Base-by-base conservation (phyloP, 1,140 invertebrate species). In the Dendroctonus ponderosae region DNA sequence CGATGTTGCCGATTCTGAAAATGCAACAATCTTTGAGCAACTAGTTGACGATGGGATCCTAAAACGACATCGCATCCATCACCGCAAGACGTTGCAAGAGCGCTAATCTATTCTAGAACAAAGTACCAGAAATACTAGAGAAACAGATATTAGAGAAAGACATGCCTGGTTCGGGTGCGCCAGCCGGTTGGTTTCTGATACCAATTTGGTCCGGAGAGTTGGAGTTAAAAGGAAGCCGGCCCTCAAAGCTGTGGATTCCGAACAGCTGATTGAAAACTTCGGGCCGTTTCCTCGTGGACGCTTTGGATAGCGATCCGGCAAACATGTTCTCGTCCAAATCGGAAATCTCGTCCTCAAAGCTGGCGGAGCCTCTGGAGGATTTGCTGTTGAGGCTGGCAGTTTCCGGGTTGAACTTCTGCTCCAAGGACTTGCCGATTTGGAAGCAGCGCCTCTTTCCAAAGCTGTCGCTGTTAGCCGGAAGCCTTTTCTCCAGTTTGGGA, bases 81-180 rank as follows among this genome's bases (percentile, higher is more conserved):
- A 26, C 26, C 26, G 26, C 26, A 26, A 26, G 26, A 26, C 26
- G 26, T 26, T 26, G 1, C 26, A 26, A 26, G 26, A 26, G 26
- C 26, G 1, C 26, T 26, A 26, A 26, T 26, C 26, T 26, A 26
- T 26, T 26, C 26, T 26, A 26, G 26, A 26, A 26, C 26, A 26
- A 26, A 26, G 26, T 26, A 26, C 26, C 26, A 26, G 1, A 26
- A 26, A 3, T 2, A 26, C 26, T 2, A 56, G 14, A 57, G 40
- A 50, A 53, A 67, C 11, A 56, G 40, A 61, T 7, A 56, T 26
- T 44, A 58, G 15, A 42, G 48, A n/a, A 52, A 56, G 71, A 77
- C 76, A 75, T 77, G 76, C 76, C 76, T 77, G 75, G 70, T 66
- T 77, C 73, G 67, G 70, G 71, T 67, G 42, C 44, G 72, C 74